Evolutionary conservation across 2,797 vertebrate genomes (phyloP), one percentile per base, ranked within the genome.

Genomic region (Falco naumanni): DNA sequence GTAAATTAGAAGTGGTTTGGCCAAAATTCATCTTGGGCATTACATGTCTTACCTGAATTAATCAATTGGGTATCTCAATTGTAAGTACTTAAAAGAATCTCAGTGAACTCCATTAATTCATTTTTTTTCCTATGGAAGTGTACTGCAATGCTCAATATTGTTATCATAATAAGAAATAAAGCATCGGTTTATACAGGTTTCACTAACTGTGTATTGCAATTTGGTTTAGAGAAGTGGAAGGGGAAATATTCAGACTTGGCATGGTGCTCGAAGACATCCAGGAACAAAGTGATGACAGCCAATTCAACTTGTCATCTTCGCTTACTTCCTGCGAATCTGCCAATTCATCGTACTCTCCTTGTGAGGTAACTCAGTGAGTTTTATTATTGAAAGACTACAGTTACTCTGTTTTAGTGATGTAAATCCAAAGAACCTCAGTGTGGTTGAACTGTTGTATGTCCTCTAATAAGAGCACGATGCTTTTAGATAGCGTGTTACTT

Each of bases 211-310:
- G 22, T 77, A 21, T 92, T 96, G 31, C 88, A 57, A 91, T 95
- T 96, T 65, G 12, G 41, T 96, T 96, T 90, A 99, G 99, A 97
- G 97, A 98, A 94, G 96, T 98, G 76, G 99, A 99, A 97, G 98
- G 99, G 81, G 97, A 98, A 96, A 99, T 99, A 95, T 99, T 99
- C 96, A 98, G 97, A 95, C 97, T 99, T 96, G 98, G 99, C 81
- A 98, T 98, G 98, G 94, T 98, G 60, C 98, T 99, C 90, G 99
- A 99, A 92, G 98, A 98, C 88, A 97, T 99, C 71, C 98, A 98
- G 94, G 98, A 99, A 95, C 97, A 98, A 97, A 98, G 98, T 10
- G 97, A 98, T 93, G 97, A 93, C 97, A 98, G 98, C n/a, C 79
- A 97, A 75, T 85, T 78, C 41, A 94, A 90, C 83, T 95, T 96